Conservation (phyloP, 2,797 vertebrate genomes). For the Tympanoctomys barrerae region DNA sequence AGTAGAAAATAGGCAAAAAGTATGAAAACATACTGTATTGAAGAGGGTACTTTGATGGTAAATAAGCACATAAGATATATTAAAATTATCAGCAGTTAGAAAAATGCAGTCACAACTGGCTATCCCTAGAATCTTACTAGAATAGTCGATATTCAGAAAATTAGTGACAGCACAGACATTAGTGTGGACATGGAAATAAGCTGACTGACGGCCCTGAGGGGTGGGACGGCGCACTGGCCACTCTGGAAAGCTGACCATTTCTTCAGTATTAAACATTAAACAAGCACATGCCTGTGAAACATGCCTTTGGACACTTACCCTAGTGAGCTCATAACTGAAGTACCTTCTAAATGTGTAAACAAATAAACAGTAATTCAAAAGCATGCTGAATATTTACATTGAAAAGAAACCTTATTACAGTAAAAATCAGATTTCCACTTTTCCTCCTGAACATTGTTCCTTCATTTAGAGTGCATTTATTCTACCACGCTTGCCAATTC, state of each 20-base stretch:
- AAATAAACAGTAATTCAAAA: neutral
- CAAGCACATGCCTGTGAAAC: neutral
- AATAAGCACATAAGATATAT: neutral
- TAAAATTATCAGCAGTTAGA: neutral
- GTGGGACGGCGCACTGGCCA: neutral
- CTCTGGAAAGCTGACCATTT: neutral
- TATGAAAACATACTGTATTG: too few species aligned
- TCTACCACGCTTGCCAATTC: neutral
- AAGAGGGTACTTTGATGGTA: neutral
- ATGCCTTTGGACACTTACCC: neutral
- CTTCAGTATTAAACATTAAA: neutral
- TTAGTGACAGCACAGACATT: neutral
- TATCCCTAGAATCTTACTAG: neutral
- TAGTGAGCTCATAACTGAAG: neutral
- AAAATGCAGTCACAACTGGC: neutral
- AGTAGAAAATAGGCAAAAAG: neutral
- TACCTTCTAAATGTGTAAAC: neutral
- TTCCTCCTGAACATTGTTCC: neutral
- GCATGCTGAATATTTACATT: neutral
- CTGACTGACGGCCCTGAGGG: neutral
- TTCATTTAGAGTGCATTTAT: neutral
- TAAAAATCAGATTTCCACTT: too few species aligned
- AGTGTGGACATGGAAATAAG: neutral
- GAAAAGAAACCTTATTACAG: too few species aligned
- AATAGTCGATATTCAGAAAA: neutral